These are phyloP conservation scores for Sarcophilus harrisii DNA, from an alignment of 2,797 vertebrate genomes.

Conservation along the genomic window DNA sequence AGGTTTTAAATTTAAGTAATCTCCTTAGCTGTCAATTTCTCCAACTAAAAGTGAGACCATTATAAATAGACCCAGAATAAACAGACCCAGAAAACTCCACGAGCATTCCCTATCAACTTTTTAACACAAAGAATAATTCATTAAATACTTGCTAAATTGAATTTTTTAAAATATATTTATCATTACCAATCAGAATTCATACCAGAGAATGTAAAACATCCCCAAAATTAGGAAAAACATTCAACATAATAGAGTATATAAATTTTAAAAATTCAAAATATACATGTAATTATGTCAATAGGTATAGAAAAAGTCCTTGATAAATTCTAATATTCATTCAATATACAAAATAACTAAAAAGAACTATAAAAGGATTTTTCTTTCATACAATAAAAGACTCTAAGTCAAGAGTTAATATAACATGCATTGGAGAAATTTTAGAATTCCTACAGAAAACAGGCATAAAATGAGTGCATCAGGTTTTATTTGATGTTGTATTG, in stretches of 20 bases:
- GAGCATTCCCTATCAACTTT: neutral
- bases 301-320: neutral
- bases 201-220: neutral
- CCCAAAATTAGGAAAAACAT: neutral
- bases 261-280: neutral
- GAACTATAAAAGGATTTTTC: neutral
- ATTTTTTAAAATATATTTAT: neutral
- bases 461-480: neutral
- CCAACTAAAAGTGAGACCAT: neutral
- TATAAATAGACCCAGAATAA: neutral
- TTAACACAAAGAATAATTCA: neutral
- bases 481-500: neutral
- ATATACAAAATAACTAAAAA: neutral
- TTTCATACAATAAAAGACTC: neutral
- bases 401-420: neutral
- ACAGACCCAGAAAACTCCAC: neutral
- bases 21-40: neutral
- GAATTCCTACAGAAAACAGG: neutral
- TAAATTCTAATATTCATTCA: neutral
- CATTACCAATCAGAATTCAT: neutral
- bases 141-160: neutral
- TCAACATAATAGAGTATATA: neutral
- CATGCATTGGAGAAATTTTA: neutral
- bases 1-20: neutral
- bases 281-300: neutral